Evolutionary conservation across 2,888 invertebrate genomes (phyloP).

Genomic region (Drosophila picticornis): DNA sequence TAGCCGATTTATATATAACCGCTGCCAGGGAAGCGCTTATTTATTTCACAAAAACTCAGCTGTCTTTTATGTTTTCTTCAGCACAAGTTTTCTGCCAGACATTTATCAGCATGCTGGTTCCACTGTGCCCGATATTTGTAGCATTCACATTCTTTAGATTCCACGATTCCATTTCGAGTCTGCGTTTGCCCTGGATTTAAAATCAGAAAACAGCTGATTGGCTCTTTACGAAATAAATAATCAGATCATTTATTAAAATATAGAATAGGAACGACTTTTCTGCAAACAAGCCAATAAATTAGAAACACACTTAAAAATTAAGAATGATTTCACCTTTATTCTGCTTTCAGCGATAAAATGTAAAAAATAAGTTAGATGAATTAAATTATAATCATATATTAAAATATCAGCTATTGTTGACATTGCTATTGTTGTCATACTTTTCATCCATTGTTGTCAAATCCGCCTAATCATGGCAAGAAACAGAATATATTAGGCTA

Average conservation of each 20-base stretch:
- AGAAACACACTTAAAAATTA: not conserved
- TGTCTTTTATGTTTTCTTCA: not conserved
- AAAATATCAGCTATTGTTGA: not conserved
- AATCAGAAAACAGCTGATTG: not conserved
- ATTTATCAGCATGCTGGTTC: not conserved
- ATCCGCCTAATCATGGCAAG: not conserved
- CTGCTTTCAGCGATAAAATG: not conserved
- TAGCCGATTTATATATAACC: no score
- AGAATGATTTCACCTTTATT: not conserved
- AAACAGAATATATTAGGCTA: not conserved
- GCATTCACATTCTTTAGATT: no score
- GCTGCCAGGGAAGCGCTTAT: no score
- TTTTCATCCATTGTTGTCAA: not conserved
- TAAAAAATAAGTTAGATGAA: not conserved
- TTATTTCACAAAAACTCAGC: not conserved
- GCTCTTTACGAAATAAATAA: not conserved
- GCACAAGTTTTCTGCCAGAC: not conserved
- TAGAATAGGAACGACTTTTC: not conserved
- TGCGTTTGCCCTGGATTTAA: not conserved
- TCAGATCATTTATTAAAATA: not conserved
- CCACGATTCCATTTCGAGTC: no score
- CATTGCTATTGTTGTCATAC: not conserved
- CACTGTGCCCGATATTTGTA: not conserved
- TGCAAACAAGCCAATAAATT: not conserved
- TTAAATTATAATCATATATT: not conserved